Evolutionary conservation across 2,113 vertebrate species (phyloP).

Genomic region (Larimichthys polyactis): DNA sequence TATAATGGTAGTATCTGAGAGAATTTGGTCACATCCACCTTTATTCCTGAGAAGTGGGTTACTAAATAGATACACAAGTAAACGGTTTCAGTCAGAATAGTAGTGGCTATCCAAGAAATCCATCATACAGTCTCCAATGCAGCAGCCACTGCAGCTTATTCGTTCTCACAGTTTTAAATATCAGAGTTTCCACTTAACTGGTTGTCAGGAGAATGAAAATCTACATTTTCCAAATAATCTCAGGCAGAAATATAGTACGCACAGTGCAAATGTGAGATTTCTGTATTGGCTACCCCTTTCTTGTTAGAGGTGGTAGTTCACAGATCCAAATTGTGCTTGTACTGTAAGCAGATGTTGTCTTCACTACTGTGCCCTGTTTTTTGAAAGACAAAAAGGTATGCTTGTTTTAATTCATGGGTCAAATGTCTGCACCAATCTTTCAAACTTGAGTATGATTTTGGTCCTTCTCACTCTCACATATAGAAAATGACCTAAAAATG

Average conservation of each 20-base stretch:
- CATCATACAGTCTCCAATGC: constrained; percentile 19
- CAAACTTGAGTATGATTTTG: constrained; percentile 77
- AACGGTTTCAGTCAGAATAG: constrained; percentile 63
- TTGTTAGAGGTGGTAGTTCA: constrained; percentile 46
- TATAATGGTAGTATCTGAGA: constrained; percentile 61
- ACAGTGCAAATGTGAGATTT: constrained; percentile 48
- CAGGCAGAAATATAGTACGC: constrained; percentile 31
- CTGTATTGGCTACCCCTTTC: constrained; percentile 41
- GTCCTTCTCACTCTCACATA: constrained; percentile 82
- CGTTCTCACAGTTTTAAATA: constrained; percentile 45
- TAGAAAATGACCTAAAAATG: constrained; percentile 84
- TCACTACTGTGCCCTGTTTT: constrained; percentile 60
- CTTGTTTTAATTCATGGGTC: constrained; percentile 60
- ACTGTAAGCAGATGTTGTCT: constrained; percentile 45
- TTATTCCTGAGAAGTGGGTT: constrained; percentile 87
- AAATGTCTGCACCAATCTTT: constrained; percentile 48
- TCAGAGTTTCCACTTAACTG: constrained; percentile 19
- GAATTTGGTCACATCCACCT: constrained; percentile 85
- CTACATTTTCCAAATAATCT: constrained; percentile 38
- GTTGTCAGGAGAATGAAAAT: constrained; percentile 21
- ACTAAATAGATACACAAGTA: constrained; percentile 76
- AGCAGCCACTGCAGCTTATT: constrained; percentile 47
- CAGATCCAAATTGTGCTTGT: constrained; percentile 66
- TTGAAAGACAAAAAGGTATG: constrained; percentile 52
- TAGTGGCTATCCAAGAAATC: constrained; percentile 54